A percentile compares a stretch with the other conserved stretches of the same genome.
Conservation (phyloP, 2,113 vertebrate genomes). For the Pseudorasbora parva region DNA sequence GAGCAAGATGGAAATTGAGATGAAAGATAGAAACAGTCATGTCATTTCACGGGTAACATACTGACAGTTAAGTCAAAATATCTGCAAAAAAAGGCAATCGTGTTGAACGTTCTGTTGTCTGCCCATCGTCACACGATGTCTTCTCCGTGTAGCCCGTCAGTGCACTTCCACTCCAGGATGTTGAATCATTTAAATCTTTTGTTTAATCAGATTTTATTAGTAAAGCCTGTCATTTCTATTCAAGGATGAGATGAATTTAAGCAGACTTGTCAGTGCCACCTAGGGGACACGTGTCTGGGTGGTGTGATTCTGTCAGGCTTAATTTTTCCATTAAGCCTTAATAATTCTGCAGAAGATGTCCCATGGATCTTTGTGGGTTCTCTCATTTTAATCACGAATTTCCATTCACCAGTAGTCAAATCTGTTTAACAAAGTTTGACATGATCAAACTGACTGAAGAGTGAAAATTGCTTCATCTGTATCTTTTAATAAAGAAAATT, state of each 20-base stretch:
- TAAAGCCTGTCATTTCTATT: constrained; percentile 75
- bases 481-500: not conserved
- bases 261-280: constrained; percentile 71
- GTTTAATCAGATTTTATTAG: constrained; percentile 72
- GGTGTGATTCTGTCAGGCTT: constrained; percentile 73
- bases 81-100: not conserved
- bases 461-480: constrained; percentile 51
- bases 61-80: not conserved
- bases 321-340: constrained; percentile 74
- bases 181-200: constrained; percentile 63
- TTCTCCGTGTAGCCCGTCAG: not conserved
- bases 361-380: constrained; percentile 70
- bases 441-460: constrained; percentile 67
- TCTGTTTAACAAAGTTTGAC: constrained; percentile 70
- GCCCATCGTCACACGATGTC: constrained; percentile 1
- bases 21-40: not conserved
- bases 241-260: constrained; percentile 74
- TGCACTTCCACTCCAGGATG: constrained; percentile 39
- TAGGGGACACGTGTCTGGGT: constrained; percentile 68
- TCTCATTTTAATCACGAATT: constrained; percentile 74
- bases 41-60: not conserved
- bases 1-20: too few species aligned
- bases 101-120: not conserved
- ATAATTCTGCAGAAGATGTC: constrained; percentile 68
- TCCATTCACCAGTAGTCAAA: constrained; percentile 69